Base-by-base conservation (phyloP, 64 coral and sea anemone species). In the Pachyseris speciosa region DNA sequence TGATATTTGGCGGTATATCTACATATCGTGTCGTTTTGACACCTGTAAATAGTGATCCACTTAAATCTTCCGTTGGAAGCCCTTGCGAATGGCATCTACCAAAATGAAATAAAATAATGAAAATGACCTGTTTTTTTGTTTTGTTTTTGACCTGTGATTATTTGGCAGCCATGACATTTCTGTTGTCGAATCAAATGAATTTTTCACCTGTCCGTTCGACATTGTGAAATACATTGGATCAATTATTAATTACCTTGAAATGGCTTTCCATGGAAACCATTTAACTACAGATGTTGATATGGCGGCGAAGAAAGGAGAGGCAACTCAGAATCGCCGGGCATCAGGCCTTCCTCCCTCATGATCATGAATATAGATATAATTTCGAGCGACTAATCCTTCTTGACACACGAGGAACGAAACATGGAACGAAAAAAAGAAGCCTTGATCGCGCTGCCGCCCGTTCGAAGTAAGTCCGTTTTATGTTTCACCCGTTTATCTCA, bases 261-360 rank as follows among this genome's bases (percentile, higher is more conserved):
- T 7, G 33, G 77, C 53, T 81, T 81, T 60, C 77, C 77, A 81
- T 81, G 77, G 77, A 81, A 81, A 81, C 77, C 33, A 61, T 39
- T 81, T 40, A 37, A 37, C 30, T 17, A 34, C 20, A 39, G 52
- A 61, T 81, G 53, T 60, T 61, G n/a, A 61, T 25, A 12, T n/a
- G 26, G 26, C 45, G 44, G 33, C 17, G 5, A 52, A 24, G 33
- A 27, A 38, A 19, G 5, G 39, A 63, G 55, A 60, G 33, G 10
- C 36, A 27, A 19, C 48, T 79, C 1, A 57, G 19, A 20, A 37
- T 79, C 34, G 19, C 53, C 55, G 63, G 31, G 22, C 33, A 74
- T 81, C 17, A 34, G 30, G 9, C 53, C 30, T 61, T 33, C 13
- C 16, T 25, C 9, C 52, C 4, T 39, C 1, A 33, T 7, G 9